Evolutionary conservation across 2,113 vertebrate genomes (phyloP).

Genomic region (Pseudorasbora parva): DNA sequence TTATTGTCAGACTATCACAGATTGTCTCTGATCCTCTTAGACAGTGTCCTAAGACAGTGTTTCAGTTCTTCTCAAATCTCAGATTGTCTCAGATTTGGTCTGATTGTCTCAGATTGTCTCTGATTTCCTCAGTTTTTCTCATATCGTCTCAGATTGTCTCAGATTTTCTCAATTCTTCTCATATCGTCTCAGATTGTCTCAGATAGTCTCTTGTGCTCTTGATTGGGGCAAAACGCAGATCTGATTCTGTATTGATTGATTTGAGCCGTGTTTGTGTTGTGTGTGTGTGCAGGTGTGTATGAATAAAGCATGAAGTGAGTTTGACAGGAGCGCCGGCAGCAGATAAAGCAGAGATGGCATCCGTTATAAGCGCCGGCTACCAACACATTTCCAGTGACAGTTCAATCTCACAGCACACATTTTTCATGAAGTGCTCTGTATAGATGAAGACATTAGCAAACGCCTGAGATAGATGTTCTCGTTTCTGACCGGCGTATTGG

Average conservation of each 20-base stretch:
- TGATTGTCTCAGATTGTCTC: no score
- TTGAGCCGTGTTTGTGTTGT: neutral
- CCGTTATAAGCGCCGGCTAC: neutral
- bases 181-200: neutral
- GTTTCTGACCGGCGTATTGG: neutral
- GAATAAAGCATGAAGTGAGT: slow-evolving; percentile 10
- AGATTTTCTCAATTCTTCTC: fast-evolving
- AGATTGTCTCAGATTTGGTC: no score
- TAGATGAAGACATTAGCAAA: neutral
- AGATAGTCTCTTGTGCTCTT: neutral
- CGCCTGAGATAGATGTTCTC: neutral
- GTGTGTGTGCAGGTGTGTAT: neutral
- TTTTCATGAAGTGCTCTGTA: neutral
- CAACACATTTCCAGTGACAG: slow-evolving; percentile 22
- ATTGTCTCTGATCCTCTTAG: no score
- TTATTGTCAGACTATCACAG: no score
- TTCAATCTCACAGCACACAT: slow-evolving; percentile 9
- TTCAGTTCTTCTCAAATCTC: no score
- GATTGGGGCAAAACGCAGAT: neutral
- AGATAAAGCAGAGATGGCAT: slow-evolving; percentile 17
- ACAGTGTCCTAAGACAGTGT: no score
- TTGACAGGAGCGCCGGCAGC: slow-evolving; percentile 8
- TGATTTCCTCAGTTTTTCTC: no score
- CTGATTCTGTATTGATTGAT: neutral
- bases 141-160: neutral